phyloP scores from a whole-genome alignment of 2,888 invertebrate species.

The Ormyrus pomaceus region DNA sequence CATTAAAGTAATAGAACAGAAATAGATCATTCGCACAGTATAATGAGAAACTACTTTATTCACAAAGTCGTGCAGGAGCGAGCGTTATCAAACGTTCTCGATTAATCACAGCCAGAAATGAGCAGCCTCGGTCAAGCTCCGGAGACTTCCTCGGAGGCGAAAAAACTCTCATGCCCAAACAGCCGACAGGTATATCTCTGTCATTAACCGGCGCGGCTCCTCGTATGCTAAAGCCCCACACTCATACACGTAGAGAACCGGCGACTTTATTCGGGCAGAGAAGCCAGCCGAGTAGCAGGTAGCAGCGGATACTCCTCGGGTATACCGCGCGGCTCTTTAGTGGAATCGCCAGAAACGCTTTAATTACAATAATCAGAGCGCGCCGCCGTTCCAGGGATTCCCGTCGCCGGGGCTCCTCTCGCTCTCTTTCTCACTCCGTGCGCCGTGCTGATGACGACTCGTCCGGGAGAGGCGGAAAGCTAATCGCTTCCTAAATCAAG shows the following conservation, averaged over 20 bases:
- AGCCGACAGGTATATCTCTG: conserved; percentile 2
- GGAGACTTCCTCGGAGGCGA: no score
- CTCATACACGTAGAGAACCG: background rate
- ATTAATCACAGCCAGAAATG: no score
- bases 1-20: no score
- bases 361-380: conserved; percentile 74
- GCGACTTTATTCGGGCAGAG: conserved; percentile 17
- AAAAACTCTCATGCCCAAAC: no score
- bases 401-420: conserved; percentile 17
- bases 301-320: background rate
- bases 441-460: conserved; percentile 64
- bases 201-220: conserved; percentile 34
- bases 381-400: conserved; percentile 65
- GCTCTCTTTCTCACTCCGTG: conserved; percentile 31
- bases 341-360: conserved; percentile 64
- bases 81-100: no score
- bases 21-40: no score
- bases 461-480: conserved; percentile 64
- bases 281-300: conserved; percentile 30
- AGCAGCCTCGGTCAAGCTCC: no score
- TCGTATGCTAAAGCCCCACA: background rate
- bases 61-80: no score
- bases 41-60: no score
- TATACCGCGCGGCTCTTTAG: conserved; percentile 43
- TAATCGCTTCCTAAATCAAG: conserved; percentile 69